These are phyloP conservation scores for Delphinus delphis DNA, from an alignment of 2,113 vertebrate genomes.

Conservation along the genomic window DNA sequence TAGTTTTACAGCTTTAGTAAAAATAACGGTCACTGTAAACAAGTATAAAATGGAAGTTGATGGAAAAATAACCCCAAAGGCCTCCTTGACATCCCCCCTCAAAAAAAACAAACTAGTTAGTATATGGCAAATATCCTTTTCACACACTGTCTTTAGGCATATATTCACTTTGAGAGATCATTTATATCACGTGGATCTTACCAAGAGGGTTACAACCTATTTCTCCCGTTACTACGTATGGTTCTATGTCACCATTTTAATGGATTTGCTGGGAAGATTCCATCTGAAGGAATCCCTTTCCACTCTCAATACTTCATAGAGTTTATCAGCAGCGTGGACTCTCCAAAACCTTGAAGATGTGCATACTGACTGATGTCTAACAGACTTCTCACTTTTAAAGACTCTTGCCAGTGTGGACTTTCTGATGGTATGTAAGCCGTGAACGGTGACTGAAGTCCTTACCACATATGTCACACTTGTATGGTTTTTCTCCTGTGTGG, in stretches of 20 bases:
- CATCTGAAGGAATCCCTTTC: neutral
- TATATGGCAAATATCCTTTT: neutral
- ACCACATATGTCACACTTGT: constrained; percentile 38
- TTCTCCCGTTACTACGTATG: neutral
- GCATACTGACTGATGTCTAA: neutral
- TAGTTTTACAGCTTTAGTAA: constrained; percentile 41
- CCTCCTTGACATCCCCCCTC: neutral
- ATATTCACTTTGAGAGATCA: neutral
- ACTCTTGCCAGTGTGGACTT: constrained; percentile 54
- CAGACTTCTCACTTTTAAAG: neutral
- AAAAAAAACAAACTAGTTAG: neutral
- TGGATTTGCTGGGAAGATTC: neutral
- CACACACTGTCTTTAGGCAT: neutral
- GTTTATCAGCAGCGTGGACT: neutral
- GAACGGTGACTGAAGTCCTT: constrained; percentile 70
- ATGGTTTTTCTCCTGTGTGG: constrained; percentile 71
- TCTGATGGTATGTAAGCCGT: constrained; percentile 55
- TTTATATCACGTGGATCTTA: neutral
- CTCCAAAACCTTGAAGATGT: neutral
- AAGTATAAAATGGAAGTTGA: constrained; percentile 3
- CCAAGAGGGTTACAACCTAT: neutral
- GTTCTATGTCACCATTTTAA: neutral
- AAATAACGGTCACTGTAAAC: constrained; percentile 20
- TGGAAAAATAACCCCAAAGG: neutral
- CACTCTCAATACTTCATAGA: neutral